Evolutionary conservation across 64 coral and sea anemone species (phyloP), one percentile per base, ranked within the genome.

Genomic region (Pocillopora damicornis): DNA sequence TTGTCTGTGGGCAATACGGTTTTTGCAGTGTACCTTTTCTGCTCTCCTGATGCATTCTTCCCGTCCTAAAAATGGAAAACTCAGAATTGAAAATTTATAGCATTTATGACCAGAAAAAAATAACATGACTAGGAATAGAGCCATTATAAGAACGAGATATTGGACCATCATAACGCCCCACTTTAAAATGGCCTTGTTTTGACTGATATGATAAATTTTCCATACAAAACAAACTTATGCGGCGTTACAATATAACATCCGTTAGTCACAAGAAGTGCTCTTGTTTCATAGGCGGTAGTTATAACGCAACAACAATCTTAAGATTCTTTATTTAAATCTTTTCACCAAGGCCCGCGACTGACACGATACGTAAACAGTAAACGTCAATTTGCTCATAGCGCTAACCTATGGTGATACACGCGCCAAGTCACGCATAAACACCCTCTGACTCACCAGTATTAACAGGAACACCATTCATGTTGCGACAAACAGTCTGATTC

Each of bases 31-130:
- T 11, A 72, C 73, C 66, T 90, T 94, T 35, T 89, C 83, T 15
- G 88, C 92, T 36, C 83, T 78, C 13, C 78, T 87, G 7, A 94
- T 82, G 67, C 92, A 94, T 18, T 94, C 92, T 11, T 77, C 37
- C 51, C 79, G 67, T 45, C 34, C 92, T 94, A 61, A 76, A 86
- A 56, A 76, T 61, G 80, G 22, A 79, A 37, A 34, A 37, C 22
- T 2, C 2, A 60, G 23, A 17, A 56, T 56, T 37, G 34, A 9
- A 16, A 37, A 15, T 9, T 36, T 42, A 36, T 76, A 37, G 17
- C 7, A 57, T 77, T 77, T 22, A 18, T 56, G 15, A 37, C 15
- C 58, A 5, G 16, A 77, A 77, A 77, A 77, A 56, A 56, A 57
- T 22, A 9, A 37, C 17, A 7, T 57, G 8, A 18, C 75, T 10